Evolutionary conservation across 2,888 invertebrate genomes (phyloP), one percentile per base, ranked within the genome.

Genomic region (Byasa hedistus): DNA sequence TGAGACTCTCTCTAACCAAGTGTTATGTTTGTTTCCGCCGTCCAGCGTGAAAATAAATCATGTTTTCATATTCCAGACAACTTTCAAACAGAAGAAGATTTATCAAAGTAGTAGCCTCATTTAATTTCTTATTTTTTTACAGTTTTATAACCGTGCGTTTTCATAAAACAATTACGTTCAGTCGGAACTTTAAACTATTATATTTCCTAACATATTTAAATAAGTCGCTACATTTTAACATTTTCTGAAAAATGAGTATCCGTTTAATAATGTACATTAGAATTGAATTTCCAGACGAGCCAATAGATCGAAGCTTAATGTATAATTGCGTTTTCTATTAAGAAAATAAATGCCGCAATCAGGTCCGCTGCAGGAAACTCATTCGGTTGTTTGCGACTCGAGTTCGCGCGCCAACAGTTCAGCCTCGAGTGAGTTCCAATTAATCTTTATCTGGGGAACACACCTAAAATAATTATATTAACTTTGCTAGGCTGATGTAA

Each of bases 321-420:
- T 59, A 67, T 67, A 57, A 64, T 64, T 64, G 64, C 64, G 56
- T 67, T 67, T 67, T 67, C 67, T 67, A 61, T 67, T 67, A 67
- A 57, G 64, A 67, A 64, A 67, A 61, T 57, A 64, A 67, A 67
- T 67, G 59, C 67, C 57, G 56, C 60, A 67, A 67, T 67, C 64
- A 57, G 64, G 57, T 36, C 60, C 57, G 60, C 56, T 61, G 65
- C 67, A 67, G 67, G 63, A 67, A 67, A 67, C 67, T 64, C 67
- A 67, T 67, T 67, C 64, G 60, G 60, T 67, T 67, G 67, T 64
- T 67, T 67, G 60, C 63, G 60, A 60, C 56, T 64, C 39, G 56
- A 67, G 57, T 57, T 51, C 10, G 58, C 60, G 65, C 51, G 65
- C 59, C 55, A 55, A 65, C 48, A 54, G 52, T 59, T 55, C 63